Evolutionary conservation across 2,797 vertebrate genomes (phyloP), one percentile per base, ranked within the genome.

Genomic region (Chelon labrosus): DNA sequence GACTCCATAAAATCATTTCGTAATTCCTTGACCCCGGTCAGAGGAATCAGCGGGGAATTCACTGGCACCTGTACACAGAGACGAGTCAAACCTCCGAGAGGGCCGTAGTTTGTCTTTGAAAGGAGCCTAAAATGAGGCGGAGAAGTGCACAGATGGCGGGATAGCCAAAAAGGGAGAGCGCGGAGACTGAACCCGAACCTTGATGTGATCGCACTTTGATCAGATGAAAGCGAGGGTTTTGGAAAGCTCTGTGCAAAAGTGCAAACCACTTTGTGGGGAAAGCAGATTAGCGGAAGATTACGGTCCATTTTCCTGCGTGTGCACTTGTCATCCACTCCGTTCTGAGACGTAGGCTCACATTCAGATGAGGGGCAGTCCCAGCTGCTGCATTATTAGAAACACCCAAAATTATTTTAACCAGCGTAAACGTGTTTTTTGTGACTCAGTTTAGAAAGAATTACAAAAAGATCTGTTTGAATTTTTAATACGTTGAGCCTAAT

Each of bases 11-110:
- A 74, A 66, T 70, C 16, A 54, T 75, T 59, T 53, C 66, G 17
- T 82, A 77, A 88, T 75, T 84, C 67, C 56, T 55, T 73, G 77
- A 86, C 83, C 77, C 1, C 13, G 82, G 80, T 89, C 82, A 82
- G 65, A 65, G 17, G 64, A 77, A 73, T 75, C 74, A 64, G 52
- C 4, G 1, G 73, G 78, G 80, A 77, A 69, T 70, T 73, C 58
- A 54, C 79, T 84, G 80, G 73, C 87, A 83, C 73, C 69, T 74
- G 53, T 65, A 66, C 77, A 85, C 70, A 81, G 63, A 75, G 79
- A 62, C 4, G 4, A 87, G 80, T 84, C 62, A 59, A 80, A 73
- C 67, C 51, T 64, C 27, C 37, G 35, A 51, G 41, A 50, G 51
- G 17, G 10, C 11, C n/a, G 35, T 53, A 52, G 75, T 77, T 75